Evolutionary conservation across 2,113 vertebrate species (phyloP), one percentile per base, ranked within the genome.

Genomic region (Turdus rufiventris): DNA sequence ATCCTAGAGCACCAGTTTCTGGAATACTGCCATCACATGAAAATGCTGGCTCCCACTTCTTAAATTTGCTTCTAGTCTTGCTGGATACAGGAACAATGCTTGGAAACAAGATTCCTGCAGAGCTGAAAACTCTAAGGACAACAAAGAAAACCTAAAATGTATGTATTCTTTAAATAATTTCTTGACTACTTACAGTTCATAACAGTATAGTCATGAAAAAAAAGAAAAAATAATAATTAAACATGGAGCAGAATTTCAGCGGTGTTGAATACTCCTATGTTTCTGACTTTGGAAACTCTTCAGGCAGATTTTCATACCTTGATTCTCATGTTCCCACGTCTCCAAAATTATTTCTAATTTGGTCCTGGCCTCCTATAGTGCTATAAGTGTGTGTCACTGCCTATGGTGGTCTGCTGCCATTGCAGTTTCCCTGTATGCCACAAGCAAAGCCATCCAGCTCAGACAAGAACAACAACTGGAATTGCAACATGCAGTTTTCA

Each of bases 91-190:
- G 36, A 97, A 94, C 90, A 97, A 95, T 93, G 60, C 72, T 95
- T 95, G 95, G 90, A 96, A 97, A 95, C 42, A 38, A 91, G 91
- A 91, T 80, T 89, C 68, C 82, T 77, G 85, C 47, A 77, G 88
- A 75, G 90, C 54, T 78, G 45, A 74, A 88, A 94, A 84, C 36
- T 38, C 43, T 43, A 72, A 77, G 10, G 72, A 91, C 76, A 91
- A 95, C 65, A 90, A 93, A 93, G 72, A 74, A 94, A 93, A 63
- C 20, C n/a, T 60, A 75, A 86, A 88, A 84, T 11, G 38, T 58
- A 61, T 84, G 45, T 91, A 54, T 88, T 91, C 68, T 85, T 93
- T 58, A 76, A 90, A 83, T 83, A 24, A 90, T 66, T 83, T 93
- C 65, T 93, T 71, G 47, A 88, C 82, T 67, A 61, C 54, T 72